Evolutionary conservation across 2,113 vertebrate species (phyloP).

Genomic region (Tor tambroides): DNA sequence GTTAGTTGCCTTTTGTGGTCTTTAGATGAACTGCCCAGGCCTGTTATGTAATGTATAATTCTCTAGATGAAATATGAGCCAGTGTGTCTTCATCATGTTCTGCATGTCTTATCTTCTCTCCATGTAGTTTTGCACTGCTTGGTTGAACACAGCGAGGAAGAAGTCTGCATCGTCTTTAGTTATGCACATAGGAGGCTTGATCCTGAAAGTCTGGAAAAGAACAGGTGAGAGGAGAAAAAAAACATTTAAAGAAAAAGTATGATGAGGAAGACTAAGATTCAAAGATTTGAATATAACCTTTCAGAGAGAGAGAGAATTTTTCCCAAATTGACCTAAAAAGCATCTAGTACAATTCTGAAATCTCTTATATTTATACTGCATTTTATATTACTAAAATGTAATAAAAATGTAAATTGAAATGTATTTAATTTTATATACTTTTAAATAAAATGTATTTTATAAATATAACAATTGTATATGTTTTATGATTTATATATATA

Average conservation of each 20-base stretch:
- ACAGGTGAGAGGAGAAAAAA: background rate
- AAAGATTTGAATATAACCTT: background rate
- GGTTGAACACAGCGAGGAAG: slow-evolving; percentile 82
- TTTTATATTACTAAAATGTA: too few relatives aligned
- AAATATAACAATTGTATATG: too few relatives aligned
- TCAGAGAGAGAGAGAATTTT: too few relatives aligned
- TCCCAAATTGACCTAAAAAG: too few relatives aligned
- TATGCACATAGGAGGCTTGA: slow-evolving; percentile 92
- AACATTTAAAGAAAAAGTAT: background rate
- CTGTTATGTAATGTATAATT: background rate
- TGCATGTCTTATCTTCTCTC: slow-evolving; percentile 62
- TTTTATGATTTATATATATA: too few relatives aligned
- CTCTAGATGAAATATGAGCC: background rate
- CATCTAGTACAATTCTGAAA: too few relatives aligned
- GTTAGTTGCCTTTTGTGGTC: background rate
- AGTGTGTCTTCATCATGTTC: background rate
- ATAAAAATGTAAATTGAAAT: too few relatives aligned
- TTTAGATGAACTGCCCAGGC: background rate
- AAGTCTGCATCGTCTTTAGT: slow-evolving; percentile 85
- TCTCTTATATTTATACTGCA: too few relatives aligned
- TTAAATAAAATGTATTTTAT: too few relatives aligned
- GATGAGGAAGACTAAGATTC: background rate
- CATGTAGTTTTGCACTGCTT: slow-evolving; percentile 77
- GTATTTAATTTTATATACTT: too few relatives aligned
- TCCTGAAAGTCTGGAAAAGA: slow-evolving; percentile 83